phyloP scores from a whole-genome alignment of 2,888 invertebrate genomes.

The Meteorus cinctellus region DNA sequence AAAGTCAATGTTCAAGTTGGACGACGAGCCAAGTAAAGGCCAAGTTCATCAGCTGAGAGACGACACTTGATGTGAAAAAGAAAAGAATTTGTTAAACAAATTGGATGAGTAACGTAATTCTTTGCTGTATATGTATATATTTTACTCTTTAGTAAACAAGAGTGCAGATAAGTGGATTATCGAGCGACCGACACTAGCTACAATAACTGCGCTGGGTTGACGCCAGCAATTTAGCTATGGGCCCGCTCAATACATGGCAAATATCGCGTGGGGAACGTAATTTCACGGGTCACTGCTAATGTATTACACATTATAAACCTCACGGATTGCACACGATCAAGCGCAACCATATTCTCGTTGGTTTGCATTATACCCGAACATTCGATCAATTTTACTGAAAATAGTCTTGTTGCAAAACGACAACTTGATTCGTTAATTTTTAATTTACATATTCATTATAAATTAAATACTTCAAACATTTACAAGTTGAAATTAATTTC shows the following conservation, averaged over 20 bases:
- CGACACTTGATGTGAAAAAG: neutral
- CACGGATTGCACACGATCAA: conserved; percentile 32
- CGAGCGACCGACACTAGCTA: conserved; percentile 5
- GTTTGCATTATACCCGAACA: neutral
- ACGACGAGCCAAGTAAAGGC: conserved; percentile 8
- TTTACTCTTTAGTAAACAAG: neutral
- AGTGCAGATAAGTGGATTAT: conserved; percentile 30
- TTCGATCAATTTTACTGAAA: neutral
- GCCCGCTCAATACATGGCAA: conserved; percentile 45
- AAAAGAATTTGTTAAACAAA: conserved; percentile 26
- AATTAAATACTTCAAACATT: neutral
- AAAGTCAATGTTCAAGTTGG: conserved; percentile 16
- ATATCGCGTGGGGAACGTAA: conserved; percentile 55
- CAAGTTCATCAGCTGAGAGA: conserved; percentile 20
- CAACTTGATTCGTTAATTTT: neutral
- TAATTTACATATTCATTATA: neutral
- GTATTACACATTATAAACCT: conserved; percentile 51
- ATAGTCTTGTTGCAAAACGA: neutral
- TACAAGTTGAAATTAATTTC: too few species aligned
- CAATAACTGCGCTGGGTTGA: conserved; percentile 22
- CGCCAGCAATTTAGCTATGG: conserved; percentile 28
- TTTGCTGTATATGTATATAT: neutral
- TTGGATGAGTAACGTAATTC: conserved; percentile 6
- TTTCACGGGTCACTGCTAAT: conserved; percentile 56
- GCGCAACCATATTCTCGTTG: neutral